A percentile compares a stretch with the other conserved stretches of the same genome.
These are phyloP conservation scores for Adelphocoris suturalis DNA, from an alignment of 2,888 invertebrate species.

Conservation along the genomic window DNA sequence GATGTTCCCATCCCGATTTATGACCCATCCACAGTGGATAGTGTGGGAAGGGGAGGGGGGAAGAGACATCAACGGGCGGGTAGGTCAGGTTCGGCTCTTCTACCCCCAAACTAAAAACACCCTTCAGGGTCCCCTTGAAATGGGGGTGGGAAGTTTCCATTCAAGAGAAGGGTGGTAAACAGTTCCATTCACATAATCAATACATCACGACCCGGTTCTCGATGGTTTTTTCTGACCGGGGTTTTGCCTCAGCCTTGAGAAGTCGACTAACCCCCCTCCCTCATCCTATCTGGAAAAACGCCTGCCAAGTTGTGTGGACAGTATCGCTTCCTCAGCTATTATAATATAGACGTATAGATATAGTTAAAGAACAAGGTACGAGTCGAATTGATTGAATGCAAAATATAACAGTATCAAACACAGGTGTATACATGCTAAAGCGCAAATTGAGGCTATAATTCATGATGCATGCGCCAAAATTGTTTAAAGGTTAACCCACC, in stretches of 20 bases:
- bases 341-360: no score
- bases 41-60: neutral
- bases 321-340: no score
- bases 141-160: slow-evolving; percentile 3
- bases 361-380: no score
- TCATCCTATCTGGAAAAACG: neutral
- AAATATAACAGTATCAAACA: no score
- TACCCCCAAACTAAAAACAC: slow-evolving; percentile 18
- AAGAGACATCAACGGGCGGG: neutral
- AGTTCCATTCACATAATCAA: slow-evolving; percentile 38
- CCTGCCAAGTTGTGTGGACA: no score
- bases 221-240: neutral
- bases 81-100: neutral
- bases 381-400: no score
- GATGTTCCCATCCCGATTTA: neutral
- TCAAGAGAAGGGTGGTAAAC: slow-evolving; percentile 37
- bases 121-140: neutral
- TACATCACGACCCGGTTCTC: slow-evolving; percentile 36
- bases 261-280: neutral
- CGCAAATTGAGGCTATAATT: no score
- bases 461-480: no score
- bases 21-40: neutral
- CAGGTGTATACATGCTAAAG: no score
- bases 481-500: no score
- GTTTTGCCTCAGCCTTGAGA: neutral